Percentiles rank a stretch among this genome's conserved stretches.
These are phyloP conservation scores for Picus viridis DNA, from an alignment of 2,797 vertebrate species.

Conservation along the genomic window DNA sequence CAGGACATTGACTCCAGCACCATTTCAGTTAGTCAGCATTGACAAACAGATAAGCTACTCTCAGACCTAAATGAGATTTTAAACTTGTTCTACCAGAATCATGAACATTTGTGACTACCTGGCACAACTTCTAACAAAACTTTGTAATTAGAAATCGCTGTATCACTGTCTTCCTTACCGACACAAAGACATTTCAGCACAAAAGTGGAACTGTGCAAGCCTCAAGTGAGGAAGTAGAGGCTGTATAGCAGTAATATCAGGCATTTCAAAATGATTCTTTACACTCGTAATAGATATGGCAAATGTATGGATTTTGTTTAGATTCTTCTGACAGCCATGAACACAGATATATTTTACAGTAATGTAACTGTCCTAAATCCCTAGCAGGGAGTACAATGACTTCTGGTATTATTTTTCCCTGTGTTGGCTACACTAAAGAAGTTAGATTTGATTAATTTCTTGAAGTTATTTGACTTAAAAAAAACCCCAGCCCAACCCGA, in stretches of 20 bases:
- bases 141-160: neutral
- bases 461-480: slow-evolving; percentile 58
- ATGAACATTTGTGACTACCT: neutral
- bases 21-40: neutral
- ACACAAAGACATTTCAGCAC: slow-evolving; percentile 20
- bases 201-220: slow-evolving; percentile 21
- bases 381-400: slow-evolving; percentile 61
- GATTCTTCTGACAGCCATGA: slow-evolving; percentile 80
- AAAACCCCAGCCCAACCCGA: neutral
- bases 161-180: slow-evolving; percentile 4
- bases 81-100: neutral
- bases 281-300: slow-evolving; percentile 74
- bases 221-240: slow-evolving; percentile 44
- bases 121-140: neutral
- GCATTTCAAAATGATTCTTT: slow-evolving; percentile 80
- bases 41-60: slow-evolving; percentile 7
- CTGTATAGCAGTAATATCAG: slow-evolving; percentile 58
- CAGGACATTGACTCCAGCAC: neutral
- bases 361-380: slow-evolving; percentile 75
- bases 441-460: slow-evolving; percentile 71
- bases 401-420: slow-evolving; percentile 73
- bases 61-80: neutral
- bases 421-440: slow-evolving; percentile 49
- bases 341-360: slow-evolving; percentile 74
- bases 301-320: slow-evolving; percentile 75